These are phyloP conservation scores for Diabrotica undecimpunctata DNA, from an alignment of 1,140 invertebrate species.

Conservation along the genomic window DNA sequence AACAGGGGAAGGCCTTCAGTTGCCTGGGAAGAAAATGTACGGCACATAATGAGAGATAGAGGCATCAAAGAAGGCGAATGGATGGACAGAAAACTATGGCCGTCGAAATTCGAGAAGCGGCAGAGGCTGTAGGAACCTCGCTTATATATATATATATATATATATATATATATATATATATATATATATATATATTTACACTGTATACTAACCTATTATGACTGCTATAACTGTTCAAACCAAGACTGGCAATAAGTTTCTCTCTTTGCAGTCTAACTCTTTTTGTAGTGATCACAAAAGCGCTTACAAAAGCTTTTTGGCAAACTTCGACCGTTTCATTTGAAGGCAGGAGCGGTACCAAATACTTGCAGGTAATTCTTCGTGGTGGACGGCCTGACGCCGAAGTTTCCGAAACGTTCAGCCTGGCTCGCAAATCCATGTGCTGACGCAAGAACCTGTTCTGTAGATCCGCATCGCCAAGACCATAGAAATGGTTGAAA, in stretches of 20 bases:
- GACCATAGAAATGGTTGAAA: constrained; percentile 50
- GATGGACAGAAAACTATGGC: no score
- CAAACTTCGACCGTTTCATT: constrained; percentile 50
- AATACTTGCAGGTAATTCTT: constrained; percentile 52
- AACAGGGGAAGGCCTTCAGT: no score
- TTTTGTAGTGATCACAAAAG: constrained; percentile 54
- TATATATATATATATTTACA: no score
- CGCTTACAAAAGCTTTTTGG: constrained; percentile 54
- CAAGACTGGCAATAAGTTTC: constrained; percentile 49
- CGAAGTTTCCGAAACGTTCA: constrained; percentile 42
- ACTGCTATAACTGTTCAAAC: constrained; percentile 45
- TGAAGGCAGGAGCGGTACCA: constrained; percentile 44
- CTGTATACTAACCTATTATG: constrained; percentile 31
- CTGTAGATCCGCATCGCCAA: constrained; percentile 49
- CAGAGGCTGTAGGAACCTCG: no score
- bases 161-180: no score
- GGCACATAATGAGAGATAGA: no score
- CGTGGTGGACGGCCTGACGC: constrained; percentile 41
- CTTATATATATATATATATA: no score
- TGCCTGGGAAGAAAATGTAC: no score
- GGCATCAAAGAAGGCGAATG: no score
- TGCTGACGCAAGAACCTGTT: constrained; percentile 49
- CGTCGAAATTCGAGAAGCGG: no score
- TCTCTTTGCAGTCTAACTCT: constrained; percentile 50
- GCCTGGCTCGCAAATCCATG: constrained; percentile 47